Evolutionary conservation across 2,113 vertebrate species (phyloP), one percentile per base, ranked within the genome.

Genomic region (Columba livia): DNA sequence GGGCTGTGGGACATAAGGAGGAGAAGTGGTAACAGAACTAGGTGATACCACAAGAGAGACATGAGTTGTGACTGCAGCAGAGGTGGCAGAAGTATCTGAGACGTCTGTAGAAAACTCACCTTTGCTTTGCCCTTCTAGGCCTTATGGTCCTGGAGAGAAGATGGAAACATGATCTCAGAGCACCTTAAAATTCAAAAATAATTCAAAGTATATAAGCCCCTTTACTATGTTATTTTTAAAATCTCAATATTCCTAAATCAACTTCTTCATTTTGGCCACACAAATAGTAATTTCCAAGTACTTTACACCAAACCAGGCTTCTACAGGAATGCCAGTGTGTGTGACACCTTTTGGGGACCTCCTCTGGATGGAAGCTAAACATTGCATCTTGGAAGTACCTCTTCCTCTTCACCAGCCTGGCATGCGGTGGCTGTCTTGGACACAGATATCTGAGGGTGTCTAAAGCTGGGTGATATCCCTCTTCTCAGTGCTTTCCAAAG

Each of bases 101-200:
- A 48, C 0, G 0, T 8, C 20, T 0, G 0, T 24, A 80, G 60
- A 12, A 80, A 84, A 77, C 12, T 17, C 21, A 21, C 5, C 25
- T 72, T 86, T 65, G 11, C 20, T 29, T 21, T 51, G 11, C 15
- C 28, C 89, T 89, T 65, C 23, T 34, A 75, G 58, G 32, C 8
- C 11, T 57, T 14, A 2, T 12, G 17, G 32, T 18, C 58, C 17
- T 1, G 5, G 20, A 31, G 40, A 69, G 50, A 65, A 17, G 14
- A 18, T 54, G 61, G n/a, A 87, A 91, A 70, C 9, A 3, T 16
- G 17, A 34, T 8, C 14, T 47, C 25, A 78, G 51, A 72, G 26
- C 19, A 88, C n/a, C 16, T n/a, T 57, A 36, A 78, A 71, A 50
- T 3, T 23, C 24, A 17, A 72, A 72, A 85, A 24, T 40, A 69